Percentiles rank a stretch among this genome's conserved stretches.
Conservation (phyloP, 2,888 invertebrate species). For the Marronus borbonicus region DNA sequence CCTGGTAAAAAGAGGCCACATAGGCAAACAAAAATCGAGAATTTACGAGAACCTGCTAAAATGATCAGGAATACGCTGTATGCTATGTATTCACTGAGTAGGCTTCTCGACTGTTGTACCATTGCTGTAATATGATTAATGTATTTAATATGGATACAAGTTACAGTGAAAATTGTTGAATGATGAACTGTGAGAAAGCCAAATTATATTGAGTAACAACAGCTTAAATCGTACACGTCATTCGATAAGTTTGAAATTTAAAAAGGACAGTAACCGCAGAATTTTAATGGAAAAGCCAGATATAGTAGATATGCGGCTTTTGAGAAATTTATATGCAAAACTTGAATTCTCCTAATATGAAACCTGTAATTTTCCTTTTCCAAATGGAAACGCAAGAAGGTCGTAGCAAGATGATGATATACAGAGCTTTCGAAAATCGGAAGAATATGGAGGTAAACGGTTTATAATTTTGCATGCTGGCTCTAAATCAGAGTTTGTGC, state of each 20-base stretch:
- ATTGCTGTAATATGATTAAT: neutral
- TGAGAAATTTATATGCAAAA: too few relatives aligned
- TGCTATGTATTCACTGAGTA: neutral
- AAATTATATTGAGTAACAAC: neutral
- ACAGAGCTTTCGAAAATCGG: too few relatives aligned
- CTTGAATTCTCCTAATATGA: too few relatives aligned
- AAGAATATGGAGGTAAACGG: neutral
- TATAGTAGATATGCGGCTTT: too few relatives aligned
- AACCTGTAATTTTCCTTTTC: too few relatives aligned
- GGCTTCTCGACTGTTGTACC: neutral
- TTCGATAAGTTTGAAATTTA: too few relatives aligned
- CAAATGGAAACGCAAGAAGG: too few relatives aligned
- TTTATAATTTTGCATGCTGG: slow-evolving; percentile 10
- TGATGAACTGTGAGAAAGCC: slow-evolving; percentile 8
- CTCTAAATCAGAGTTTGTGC: neutral
- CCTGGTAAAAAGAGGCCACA: neutral
- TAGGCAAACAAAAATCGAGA: neutral
- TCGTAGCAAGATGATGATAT: too few relatives aligned
- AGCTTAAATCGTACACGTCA: too few relatives aligned
- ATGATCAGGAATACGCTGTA: neutral
- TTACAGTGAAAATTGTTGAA: neutral
- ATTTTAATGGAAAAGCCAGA: neutral
- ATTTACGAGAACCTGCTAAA: neutral
- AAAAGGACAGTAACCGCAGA: neutral
- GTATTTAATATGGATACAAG: neutral